phyloP scores from a whole-genome alignment of 2,888 invertebrate genomes.

The Hybos culiciformis region DNA sequence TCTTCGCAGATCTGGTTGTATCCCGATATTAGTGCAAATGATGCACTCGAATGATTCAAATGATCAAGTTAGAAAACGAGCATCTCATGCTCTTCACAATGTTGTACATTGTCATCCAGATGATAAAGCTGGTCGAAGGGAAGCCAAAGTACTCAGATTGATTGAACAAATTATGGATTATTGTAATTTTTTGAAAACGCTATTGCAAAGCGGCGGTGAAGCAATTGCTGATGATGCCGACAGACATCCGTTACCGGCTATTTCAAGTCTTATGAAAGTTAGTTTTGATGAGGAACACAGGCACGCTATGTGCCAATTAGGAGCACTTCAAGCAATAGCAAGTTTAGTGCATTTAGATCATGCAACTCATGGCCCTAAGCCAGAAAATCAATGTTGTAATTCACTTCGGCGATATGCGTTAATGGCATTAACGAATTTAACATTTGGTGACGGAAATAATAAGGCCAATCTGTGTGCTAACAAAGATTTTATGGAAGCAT shows the following conservation, averaged over 20 bases:
- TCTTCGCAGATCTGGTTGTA: conserved; percentile 84
- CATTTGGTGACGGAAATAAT: conserved; percentile 93
- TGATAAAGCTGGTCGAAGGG: conserved; percentile 78
- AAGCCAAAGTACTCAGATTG: conserved; percentile 76
- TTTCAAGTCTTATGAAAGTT: conserved; percentile 89
- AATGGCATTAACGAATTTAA: conserved; percentile 95
- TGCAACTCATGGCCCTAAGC: conserved; percentile 68
- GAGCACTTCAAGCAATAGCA: conserved; percentile 86
- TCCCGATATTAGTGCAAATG: conserved; percentile 83
- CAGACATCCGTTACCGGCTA: conserved; percentile 77
- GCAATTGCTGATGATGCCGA: conserved; percentile 54
- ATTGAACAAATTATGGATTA: conserved; percentile 83
- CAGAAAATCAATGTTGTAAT: conserved; percentile 66
- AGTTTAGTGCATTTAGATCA: conserved; percentile 86
- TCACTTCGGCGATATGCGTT: conserved; percentile 87
- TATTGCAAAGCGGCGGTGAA: conserved; percentile 44
- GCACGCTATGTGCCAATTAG: conserved; percentile 92
- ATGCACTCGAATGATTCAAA: conserved; percentile 73
- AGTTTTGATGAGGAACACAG: conserved; percentile 97
- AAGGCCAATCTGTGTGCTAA: conserved; percentile 90
- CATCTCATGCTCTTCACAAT: conserved; percentile 79
- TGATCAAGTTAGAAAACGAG: conserved; percentile 65
- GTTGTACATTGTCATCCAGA: conserved; percentile 89
- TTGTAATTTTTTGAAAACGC: conserved; percentile 53
- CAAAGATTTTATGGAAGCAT: conserved; percentile 75